Evolutionary conservation across 2,113 vertebrate genomes (phyloP).

Genomic region (Platichthys flesus): DNA sequence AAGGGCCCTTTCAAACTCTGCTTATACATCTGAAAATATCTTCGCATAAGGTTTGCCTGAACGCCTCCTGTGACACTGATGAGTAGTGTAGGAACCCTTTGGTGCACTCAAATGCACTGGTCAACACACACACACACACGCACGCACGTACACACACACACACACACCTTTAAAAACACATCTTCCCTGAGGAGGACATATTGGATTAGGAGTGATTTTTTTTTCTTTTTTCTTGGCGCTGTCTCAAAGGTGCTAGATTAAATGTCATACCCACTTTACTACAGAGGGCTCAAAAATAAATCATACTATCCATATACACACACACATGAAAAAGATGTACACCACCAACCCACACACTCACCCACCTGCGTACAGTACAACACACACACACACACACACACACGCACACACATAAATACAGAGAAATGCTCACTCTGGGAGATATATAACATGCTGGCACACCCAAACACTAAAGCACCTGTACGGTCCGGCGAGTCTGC

Average conservation of each 20-base stretch:
- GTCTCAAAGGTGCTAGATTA: constrained; percentile 78
- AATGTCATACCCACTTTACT: constrained; percentile 81
- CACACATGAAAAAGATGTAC: constrained; percentile 19
- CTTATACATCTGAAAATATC: constrained; percentile 3
- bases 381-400: constrained; percentile 3
- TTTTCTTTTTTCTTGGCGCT: constrained; percentile 45
- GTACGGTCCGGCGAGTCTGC: constrained; percentile 66
- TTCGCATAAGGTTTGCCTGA: too few species aligned
- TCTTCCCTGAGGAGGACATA: constrained; percentile 66
- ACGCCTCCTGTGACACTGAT: background rate
- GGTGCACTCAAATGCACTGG: constrained; percentile 17
- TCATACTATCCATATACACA: constrained; percentile 71
- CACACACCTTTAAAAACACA: constrained; percentile 45
- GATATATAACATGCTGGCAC: constrained; percentile 76
- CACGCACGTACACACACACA: constrained; percentile 11
- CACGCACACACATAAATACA: constrained; percentile 17
- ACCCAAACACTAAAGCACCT: constrained; percentile 71
- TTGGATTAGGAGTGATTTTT: constrained; percentile 77
- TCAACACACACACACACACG: constrained; percentile 13
- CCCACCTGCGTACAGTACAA: constrained; percentile 1
- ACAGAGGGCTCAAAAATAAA: constrained; percentile 77
- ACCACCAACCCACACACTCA: constrained; percentile 8
- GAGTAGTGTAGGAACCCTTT: background rate
- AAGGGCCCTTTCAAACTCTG: background rate
- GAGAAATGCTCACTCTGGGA: constrained; percentile 48